These are phyloP conservation scores for Pterocles gutturalis DNA, from an alignment of 2,113 vertebrate species.

Conservation along the genomic window DNA sequence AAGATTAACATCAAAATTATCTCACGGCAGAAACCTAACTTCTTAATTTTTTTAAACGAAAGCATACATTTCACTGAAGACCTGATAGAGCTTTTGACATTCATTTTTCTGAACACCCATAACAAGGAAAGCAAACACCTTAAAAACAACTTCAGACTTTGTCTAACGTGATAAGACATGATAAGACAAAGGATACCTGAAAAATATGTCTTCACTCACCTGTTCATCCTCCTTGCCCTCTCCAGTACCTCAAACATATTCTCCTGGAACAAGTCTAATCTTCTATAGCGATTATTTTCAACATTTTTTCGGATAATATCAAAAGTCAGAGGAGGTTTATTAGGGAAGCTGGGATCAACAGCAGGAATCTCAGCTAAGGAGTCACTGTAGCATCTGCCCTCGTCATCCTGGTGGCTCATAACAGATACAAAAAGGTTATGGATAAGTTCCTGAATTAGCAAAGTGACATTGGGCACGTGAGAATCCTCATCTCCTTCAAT, in stretches of 20 bases:
- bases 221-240: slow-evolving; percentile 92
- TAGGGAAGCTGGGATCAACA: slow-evolving; percentile 86
- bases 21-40: background rate
- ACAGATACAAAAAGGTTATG: slow-evolving; percentile 98
- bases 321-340: slow-evolving; percentile 90
- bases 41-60: background rate
- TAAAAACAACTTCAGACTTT: background rate
- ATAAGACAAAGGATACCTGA: background rate
- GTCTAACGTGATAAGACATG: background rate
- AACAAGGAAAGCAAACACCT: background rate
- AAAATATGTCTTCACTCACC: slow-evolving; percentile 77
- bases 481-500: slow-evolving; percentile 95
- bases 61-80: background rate
- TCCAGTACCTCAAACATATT: slow-evolving; percentile 99
- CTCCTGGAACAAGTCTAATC: slow-evolving; percentile 97
- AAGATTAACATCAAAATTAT: background rate
- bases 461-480: slow-evolving; percentile 92
- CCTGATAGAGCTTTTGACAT: background rate
- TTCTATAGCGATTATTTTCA: slow-evolving; percentile 91
- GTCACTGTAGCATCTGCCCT: slow-evolving; percentile 98
- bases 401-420: slow-evolving; percentile 97
- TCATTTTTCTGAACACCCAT: background rate
- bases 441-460: slow-evolving; percentile 95
- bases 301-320: slow-evolving; percentile 94
- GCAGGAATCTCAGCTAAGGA: slow-evolving; percentile 96